Evolutionary conservation across 2,888 invertebrate genomes (phyloP).

Genomic region (Trachelus stipa): DNA sequence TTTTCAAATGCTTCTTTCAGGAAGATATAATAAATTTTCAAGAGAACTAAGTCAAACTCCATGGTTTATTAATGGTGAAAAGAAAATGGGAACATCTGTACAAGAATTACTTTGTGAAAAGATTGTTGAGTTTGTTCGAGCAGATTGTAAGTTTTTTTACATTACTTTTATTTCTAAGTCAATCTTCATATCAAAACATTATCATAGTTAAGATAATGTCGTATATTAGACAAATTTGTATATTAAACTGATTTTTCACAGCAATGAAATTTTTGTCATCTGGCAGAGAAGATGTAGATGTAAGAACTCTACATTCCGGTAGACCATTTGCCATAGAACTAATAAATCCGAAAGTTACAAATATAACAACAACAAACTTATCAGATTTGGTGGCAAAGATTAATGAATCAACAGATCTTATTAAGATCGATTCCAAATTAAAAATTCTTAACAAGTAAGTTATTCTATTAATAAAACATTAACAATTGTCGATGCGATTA

Average conservation of each 20-base stretch:
- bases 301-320: conserved; percentile 90
- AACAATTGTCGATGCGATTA: neutral
- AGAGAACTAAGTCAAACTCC: conserved; percentile 92
- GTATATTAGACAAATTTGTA: too few relatives aligned
- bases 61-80: conserved; percentile 86
- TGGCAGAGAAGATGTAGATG: conserved; percentile 97
- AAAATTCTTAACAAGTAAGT: conserved; percentile 74
- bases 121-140: conserved; percentile 73
- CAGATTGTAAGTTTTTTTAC: conserved; percentile 63
- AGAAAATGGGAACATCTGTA: conserved; percentile 87
- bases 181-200: neutral
- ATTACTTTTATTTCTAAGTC: neutral
- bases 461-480: neutral
- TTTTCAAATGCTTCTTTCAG: conserved; percentile 58
- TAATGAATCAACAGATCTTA: conserved; percentile 69
- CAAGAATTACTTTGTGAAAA: conserved; percentile 86
- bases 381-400: conserved; percentile 72
- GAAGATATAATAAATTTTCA: conserved; percentile 87
- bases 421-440: conserved; percentile 73
- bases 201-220: conserved; percentile 7
- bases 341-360: conserved; percentile 73
- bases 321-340: conserved; percentile 94
- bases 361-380: conserved; percentile 69
- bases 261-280: conserved; percentile 87
- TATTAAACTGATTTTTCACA: conserved; percentile 34